phyloP scores from a whole-genome alignment of 2,113 vertebrate genomes.

The Leiothrix lutea region DNA sequence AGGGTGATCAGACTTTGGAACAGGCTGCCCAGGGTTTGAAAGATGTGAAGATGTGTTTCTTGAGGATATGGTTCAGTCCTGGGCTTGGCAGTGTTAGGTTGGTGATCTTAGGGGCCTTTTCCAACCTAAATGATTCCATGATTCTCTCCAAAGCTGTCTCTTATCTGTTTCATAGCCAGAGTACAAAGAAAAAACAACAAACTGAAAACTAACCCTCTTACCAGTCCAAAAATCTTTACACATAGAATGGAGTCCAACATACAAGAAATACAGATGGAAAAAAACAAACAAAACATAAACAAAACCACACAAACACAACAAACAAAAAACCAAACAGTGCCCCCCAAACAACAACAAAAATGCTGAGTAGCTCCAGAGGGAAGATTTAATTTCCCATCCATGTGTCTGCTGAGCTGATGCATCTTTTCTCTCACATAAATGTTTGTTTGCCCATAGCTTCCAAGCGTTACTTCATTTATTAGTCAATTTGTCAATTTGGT shows the following conservation, averaged over 20 bases:
- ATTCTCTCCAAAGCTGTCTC: not conserved
- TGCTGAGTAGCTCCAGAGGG: not conserved
- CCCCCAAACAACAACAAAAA: not conserved
- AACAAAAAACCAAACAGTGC: not conserved
- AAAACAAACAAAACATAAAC: not conserved
- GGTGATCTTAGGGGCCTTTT: not conserved
- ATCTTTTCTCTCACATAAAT: constrained; percentile 15
- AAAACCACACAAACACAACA: no score
- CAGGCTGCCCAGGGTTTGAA: not conserved
- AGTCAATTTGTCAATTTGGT: not conserved
- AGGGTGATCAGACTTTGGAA: not conserved
- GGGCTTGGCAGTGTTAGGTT: not conserved
- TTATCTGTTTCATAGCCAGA: not conserved
- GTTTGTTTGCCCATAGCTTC: not conserved
- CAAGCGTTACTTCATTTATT: constrained; percentile 30
- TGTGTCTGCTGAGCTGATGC: not conserved
- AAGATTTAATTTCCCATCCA: not conserved
- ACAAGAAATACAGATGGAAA: not conserved
- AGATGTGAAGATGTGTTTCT: not conserved
- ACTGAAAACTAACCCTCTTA: not conserved
- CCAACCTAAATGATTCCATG: not conserved
- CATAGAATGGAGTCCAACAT: not conserved
- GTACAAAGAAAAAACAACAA: not conserved
- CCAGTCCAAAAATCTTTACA: not conserved
- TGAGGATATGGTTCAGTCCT: not conserved